Evolutionary conservation across 2,113 vertebrate species (phyloP).

Genomic region (Neodon shergylaensis): DNA sequence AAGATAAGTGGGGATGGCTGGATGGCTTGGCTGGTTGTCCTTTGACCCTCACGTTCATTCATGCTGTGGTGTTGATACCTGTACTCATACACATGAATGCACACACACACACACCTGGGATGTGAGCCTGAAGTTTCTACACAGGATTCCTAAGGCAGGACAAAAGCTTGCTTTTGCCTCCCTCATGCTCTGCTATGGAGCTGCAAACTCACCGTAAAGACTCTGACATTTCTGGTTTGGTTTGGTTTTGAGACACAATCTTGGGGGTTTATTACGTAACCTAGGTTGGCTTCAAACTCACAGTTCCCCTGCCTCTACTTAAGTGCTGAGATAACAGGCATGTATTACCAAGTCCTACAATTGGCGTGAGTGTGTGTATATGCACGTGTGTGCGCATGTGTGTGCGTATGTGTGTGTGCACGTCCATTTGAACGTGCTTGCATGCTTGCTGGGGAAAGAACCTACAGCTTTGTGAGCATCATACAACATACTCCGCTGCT

Average conservation of each 20-base stretch:
- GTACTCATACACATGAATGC: background rate
- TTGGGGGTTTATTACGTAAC: background rate
- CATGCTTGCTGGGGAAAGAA: background rate
- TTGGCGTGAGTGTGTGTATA: background rate
- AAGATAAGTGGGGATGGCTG: background rate
- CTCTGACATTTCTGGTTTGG: background rate
- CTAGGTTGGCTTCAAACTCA: background rate
- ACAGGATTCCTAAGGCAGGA: background rate
- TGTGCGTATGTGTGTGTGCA: accelerated
- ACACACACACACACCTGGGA: background rate
- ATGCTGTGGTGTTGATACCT: background rate
- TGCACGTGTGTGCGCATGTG: too few relatives aligned
- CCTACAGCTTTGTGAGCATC: background rate
- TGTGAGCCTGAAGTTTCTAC: background rate
- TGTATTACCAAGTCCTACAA: background rate
- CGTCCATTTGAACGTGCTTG: background rate
- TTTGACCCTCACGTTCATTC: background rate
- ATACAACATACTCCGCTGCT: background rate
- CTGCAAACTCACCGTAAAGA: background rate
- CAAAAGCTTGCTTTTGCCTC: background rate
- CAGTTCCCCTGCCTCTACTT: background rate
- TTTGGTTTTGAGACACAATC: background rate
- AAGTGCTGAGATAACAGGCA: background rate
- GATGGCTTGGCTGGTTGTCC: background rate
- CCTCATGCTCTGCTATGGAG: background rate